Base-by-base conservation (phyloP, 2,797 vertebrate species). In the Semaprochilodus insignis region DNA sequence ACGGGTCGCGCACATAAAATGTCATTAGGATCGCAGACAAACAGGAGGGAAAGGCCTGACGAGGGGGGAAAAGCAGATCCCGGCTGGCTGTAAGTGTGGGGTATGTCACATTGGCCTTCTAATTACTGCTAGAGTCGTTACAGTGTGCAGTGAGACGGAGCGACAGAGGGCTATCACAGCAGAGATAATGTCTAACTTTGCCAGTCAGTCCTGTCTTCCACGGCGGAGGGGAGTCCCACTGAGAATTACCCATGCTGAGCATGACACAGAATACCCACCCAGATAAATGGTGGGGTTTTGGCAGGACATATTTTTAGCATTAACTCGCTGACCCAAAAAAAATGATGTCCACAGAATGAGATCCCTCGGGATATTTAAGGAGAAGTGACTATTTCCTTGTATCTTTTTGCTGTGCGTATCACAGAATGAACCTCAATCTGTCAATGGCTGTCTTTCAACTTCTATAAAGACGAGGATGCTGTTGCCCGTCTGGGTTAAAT, bases 251-350 rank as follows among this genome's bases (percentile, higher is more conserved):
- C 91, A 91, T 76, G 88, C 90, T 89, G 92, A 87, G 91, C 72
- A 80, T 93, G 90, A 94, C 93, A 94, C 87, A 83, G 90, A 92
- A 92, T 89, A 93, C 91, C 87, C 92, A 92, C 90, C 88, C 90
- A 91, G 92, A 94, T 93, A 94, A 94, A 92, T 93, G 87, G 87
- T 82, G 55, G 86, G 88, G 83, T 88, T 91, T 88, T 94, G 93
- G 90, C 93, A 94, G 92, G 91, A 91, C 91, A 87, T 94, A 91
- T 91, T 94, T 95, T 94, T 90, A 87, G 90, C 90, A 94, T 95
- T 94, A 94, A 93, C 93, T 94, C 93, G 40, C 87, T 94, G 93
- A 95, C 93, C 94, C 93, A 93, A 92, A 93, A 73, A 93, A 93
- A 90, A 88, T 86, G 90, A 92, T 88, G 93, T 91, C 90, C 70